A percentile compares a stretch with the other conserved stretches of the same genome.
These are phyloP conservation scores for Meloidogyne floridensis DNA, from an alignment of 1,140 invertebrate species.

Conservation along the genomic window DNA sequence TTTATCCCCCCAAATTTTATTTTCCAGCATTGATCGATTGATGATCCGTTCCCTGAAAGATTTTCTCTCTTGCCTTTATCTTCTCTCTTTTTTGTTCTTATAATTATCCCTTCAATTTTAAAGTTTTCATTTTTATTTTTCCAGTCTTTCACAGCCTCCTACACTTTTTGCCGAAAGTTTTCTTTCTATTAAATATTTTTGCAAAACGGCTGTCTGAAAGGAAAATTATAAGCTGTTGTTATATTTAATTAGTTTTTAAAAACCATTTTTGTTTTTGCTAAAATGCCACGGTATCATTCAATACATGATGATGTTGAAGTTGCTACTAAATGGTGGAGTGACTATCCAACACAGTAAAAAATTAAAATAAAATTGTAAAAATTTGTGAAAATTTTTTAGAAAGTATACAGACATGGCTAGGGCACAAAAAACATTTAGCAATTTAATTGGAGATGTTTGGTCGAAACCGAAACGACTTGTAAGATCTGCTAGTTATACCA, in stretches of 20 bases:
- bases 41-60: background rate
- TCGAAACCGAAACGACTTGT: conserved; percentile 62
- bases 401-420: conserved; percentile 62
- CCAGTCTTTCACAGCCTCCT: conserved; percentile 8
- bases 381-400: conserved; percentile 21
- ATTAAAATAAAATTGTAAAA: too few relatives aligned
- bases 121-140: background rate
- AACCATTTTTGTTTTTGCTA: background rate
- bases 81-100: background rate
- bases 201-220: conserved; percentile 3
- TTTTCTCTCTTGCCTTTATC: background rate
- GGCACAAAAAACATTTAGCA: conserved; percentile 55
- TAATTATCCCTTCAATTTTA: background rate
- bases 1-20: background rate
- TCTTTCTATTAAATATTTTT: background rate
- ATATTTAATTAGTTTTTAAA: background rate
- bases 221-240: background rate
- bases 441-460: conserved; percentile 58
- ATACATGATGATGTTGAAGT: conserved; percentile 60
- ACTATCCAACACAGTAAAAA: conserved; percentile 55
- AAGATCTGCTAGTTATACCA: conserved; percentile 63
- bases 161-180: background rate
- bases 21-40: background rate
- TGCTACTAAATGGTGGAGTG: conserved; percentile 62
- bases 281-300: conserved; percentile 55